Conservation (phyloP, 1,140 invertebrate genomes). For the Harpegnathos saltator region DNA sequence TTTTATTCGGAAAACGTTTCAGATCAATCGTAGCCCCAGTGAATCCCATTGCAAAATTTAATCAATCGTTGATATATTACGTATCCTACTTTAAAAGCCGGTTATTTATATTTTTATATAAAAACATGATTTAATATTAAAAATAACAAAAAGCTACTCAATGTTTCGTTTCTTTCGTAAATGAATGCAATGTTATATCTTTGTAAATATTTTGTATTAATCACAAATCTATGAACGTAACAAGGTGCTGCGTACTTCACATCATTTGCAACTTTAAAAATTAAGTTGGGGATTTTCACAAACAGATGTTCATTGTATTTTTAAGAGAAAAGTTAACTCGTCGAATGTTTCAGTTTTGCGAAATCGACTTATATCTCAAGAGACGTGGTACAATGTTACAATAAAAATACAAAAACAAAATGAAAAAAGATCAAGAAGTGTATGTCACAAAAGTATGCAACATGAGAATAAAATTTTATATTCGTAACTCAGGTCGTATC, state of each 20-base stretch:
- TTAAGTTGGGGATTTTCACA: background rate
- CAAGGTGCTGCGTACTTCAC: background rate
- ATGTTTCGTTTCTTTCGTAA: no score
- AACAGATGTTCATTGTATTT: background rate
- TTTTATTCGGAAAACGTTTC: background rate
- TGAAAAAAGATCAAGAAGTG: slow-evolving; percentile 38
- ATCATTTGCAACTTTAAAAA: slow-evolving; percentile 1
- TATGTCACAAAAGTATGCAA: slow-evolving; percentile 60
- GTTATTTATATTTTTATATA: no score
- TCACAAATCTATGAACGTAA: background rate
- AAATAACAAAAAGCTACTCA: no score
- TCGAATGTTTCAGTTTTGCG: slow-evolving; percentile 1
- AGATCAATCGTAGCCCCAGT: no score
- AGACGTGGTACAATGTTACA: slow-evolving; percentile 62
- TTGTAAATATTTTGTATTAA: background rate
- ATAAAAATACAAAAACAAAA: slow-evolving; percentile 66
- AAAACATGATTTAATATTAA: background rate
- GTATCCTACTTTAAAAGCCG: no score
- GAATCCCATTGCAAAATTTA: no score
- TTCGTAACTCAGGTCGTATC: slow-evolving; percentile 64
- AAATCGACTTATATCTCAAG: slow-evolving; percentile 33
- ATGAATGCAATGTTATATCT: background rate
- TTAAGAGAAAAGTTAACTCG: background rate
- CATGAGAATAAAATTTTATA: slow-evolving; percentile 72
- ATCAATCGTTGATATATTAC: no score